Evolutionary conservation across 2,797 vertebrate genomes (phyloP).

Genomic region (Premnoplex brunnescens): DNA sequence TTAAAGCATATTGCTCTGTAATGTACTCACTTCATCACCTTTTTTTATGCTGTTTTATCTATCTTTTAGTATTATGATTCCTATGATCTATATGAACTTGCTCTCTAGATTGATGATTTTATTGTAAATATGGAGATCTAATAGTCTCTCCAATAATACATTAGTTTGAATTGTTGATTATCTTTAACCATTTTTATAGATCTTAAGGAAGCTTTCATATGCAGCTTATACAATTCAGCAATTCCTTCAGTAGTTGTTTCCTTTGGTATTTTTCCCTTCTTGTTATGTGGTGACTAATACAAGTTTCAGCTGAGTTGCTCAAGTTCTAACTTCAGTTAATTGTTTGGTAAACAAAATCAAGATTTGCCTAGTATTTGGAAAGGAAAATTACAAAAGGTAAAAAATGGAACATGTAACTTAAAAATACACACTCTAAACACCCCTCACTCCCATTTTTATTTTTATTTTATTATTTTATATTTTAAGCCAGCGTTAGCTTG

Average conservation of each 20-base stretch:
- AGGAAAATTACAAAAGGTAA: neutral
- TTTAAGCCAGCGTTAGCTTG: neutral
- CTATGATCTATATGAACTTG: neutral
- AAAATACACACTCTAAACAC: neutral
- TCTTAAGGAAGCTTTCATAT: neutral
- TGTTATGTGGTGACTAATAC: neutral
- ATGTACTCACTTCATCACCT: neutral
- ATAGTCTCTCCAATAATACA: neutral
- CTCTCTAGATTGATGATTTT: neutral
- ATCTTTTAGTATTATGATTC: neutral
- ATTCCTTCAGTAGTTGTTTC: neutral
- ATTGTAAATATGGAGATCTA: neutral
- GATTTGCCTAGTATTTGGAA: neutral
- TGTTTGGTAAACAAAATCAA: neutral
- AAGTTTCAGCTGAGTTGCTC: neutral
- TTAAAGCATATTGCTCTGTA: neutral
- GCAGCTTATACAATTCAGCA: neutral
- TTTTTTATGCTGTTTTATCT: neutral
- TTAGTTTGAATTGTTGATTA: neutral
- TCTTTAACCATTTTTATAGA: neutral
- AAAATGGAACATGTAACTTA: neutral
- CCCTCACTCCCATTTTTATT: accelerated
- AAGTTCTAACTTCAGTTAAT: neutral
- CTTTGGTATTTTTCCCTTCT: neutral
- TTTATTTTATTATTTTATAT: neutral